Percentiles rank a stretch among this genome's conserved stretches.
These are phyloP conservation scores for Etheostoma spectabile DNA, from an alignment of 2,113 vertebrate genomes.

Conservation along the genomic window DNA sequence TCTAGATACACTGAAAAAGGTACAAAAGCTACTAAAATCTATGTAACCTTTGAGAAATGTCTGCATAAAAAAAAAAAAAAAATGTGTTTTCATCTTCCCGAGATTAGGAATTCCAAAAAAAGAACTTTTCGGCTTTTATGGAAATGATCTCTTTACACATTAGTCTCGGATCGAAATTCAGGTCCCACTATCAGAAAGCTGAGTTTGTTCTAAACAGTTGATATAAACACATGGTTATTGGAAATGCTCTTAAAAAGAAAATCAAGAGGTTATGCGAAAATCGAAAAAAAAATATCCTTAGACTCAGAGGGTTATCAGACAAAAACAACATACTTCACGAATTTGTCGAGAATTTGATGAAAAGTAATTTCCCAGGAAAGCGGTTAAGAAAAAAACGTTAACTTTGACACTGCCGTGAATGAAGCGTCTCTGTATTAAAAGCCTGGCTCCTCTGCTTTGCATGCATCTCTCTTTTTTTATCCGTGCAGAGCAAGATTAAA, in stretches of 20 bases:
- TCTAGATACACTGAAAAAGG: too few relatives aligned
- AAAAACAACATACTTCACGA: not conserved
- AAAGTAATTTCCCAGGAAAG: not conserved
- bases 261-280: too few relatives aligned
- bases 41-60: not conserved
- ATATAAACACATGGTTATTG: too few relatives aligned
- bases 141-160: too few relatives aligned
- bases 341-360: not conserved
- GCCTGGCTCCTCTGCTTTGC: not conserved
- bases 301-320: too few relatives aligned
- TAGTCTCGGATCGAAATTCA: too few relatives aligned
- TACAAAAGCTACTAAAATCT: not conserved
- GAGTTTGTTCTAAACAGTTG: too few relatives aligned
- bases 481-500: not conserved
- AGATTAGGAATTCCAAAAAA: not conserved
- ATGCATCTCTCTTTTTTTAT: not conserved
- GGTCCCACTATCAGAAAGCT: too few relatives aligned
- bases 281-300: too few relatives aligned
- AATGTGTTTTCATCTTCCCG: too few relatives aligned
- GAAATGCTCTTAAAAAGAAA: too few relatives aligned
- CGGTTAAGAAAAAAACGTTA: not conserved
- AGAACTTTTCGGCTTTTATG: too few relatives aligned
- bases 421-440: not conserved
- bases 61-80: not conserved
- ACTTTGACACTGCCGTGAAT: constrained; percentile 9